Evolutionary conservation across 1,140 invertebrate genomes (phyloP).

Genomic region (Cardiocondyla obscurior): DNA sequence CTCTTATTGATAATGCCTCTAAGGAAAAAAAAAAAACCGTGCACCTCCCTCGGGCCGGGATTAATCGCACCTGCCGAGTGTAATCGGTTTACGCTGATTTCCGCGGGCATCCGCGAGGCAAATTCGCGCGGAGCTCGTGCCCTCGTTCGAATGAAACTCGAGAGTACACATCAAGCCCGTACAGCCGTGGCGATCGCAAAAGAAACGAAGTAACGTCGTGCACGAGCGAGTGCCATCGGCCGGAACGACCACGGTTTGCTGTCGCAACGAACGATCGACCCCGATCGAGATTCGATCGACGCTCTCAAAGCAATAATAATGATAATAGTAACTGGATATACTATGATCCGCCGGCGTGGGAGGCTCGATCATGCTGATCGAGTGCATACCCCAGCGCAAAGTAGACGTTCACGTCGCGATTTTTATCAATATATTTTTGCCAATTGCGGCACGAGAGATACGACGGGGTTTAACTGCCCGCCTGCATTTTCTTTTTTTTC

Average conservation of each 20-base stretch:
- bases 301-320: conserved; percentile 2
- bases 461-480: too few relatives aligned
- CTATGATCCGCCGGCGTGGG: background rate
- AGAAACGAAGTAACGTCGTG: conserved; percentile 56
- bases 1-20: background rate
- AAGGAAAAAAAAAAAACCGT: background rate
- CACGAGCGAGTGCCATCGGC: conserved; percentile 46
- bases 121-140: conserved; percentile 16
- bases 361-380: conserved; percentile 30
- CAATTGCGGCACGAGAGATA: too few relatives aligned
- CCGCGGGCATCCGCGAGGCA: background rate
- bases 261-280: conserved; percentile 52
- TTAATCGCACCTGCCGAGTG: background rate
- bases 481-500: too few relatives aligned
- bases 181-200: conserved; percentile 19
- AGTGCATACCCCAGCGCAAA: background rate
- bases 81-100: conserved; percentile 7
- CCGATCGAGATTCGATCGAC: conserved; percentile 50
- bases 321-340: background rate
- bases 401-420: background rate
- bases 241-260: conserved; percentile 26
- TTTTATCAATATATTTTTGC: background rate
- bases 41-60: background rate
- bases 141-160: conserved; percentile 44
- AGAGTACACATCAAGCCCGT: conserved; percentile 31